phyloP scores from a whole-genome alignment of 2,888 invertebrate species.

The Agrotis ipsilon region DNA sequence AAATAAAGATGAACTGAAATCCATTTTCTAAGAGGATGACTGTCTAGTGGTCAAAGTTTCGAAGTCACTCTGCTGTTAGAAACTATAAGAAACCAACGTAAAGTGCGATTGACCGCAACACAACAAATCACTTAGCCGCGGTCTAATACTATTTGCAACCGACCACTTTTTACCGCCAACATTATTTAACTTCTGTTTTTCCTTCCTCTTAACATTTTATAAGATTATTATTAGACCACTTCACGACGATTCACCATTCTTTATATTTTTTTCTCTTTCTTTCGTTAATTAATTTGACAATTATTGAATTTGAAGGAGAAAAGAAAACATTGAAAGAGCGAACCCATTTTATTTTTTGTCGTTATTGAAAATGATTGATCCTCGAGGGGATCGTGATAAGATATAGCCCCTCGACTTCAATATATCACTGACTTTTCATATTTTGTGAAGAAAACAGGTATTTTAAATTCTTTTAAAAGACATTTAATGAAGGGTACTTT shows the following conservation, averaged over 20 bases:
- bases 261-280: constrained; percentile 35
- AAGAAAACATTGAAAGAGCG: constrained; percentile 20
- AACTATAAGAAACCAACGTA: constrained; percentile 78
- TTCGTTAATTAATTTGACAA: constrained; percentile 53
- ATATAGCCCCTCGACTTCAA: constrained; percentile 44
- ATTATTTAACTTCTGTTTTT: constrained; percentile 61
- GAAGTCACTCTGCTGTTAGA: constrained; percentile 76
- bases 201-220: constrained; percentile 65
- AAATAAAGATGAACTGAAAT: constrained; percentile 33
- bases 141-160: constrained; percentile 76
- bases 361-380: constrained; percentile 66
- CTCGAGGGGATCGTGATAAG: constrained; percentile 50
- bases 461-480: constrained; percentile 22
- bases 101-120: constrained; percentile 86
- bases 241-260: constrained; percentile 50
- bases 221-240: constrained; percentile 62
- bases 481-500: neutral
- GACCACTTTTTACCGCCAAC: constrained; percentile 70
- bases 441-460: constrained; percentile 27
- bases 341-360: constrained; percentile 44
- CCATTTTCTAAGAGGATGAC: constrained; percentile 34
- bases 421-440: constrained; percentile 46
- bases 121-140: constrained; percentile 87
- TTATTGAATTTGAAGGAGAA: constrained; percentile 36
- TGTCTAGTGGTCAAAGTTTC: constrained; percentile 66